Evolutionary conservation across 2,797 vertebrate species (phyloP).

Genomic region (Enteromius unitaeniatus): DNA sequence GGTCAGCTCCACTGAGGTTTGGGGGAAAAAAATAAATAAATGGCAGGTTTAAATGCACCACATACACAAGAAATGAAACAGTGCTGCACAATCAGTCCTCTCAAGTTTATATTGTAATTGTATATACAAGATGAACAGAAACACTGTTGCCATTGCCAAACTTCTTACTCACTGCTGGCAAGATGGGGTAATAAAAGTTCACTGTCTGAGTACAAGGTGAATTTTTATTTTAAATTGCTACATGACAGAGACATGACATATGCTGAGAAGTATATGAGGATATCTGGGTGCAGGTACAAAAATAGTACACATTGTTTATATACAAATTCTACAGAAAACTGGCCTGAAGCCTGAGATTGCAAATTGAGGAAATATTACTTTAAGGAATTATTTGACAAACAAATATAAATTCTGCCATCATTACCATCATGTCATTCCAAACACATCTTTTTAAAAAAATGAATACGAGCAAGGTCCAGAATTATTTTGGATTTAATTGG

Average conservation of each 20-base stretch:
- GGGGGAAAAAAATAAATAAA: slow-evolving; percentile 56
- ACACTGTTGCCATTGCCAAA: background rate
- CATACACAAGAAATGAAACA: background rate
- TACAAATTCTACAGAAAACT: background rate
- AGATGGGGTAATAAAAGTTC: background rate
- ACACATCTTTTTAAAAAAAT: background rate
- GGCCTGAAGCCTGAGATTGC: background rate
- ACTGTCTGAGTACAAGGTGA: background rate
- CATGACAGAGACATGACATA: background rate
- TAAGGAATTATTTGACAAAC: background rate
- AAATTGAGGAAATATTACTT: background rate
- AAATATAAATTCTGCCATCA: background rate
- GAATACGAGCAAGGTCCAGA: background rate
- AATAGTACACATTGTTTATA: background rate
- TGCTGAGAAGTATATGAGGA: background rate
- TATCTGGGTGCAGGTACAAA: background rate
- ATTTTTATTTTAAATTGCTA: background rate
- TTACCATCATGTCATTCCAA: background rate
- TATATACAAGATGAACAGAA: background rate
- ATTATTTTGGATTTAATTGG: background rate
- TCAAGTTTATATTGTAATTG: background rate
- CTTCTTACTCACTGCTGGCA: background rate
- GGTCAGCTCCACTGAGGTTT: slow-evolving; percentile 69
- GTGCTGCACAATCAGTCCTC: background rate
- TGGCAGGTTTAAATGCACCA: slow-evolving; percentile 48